phyloP scores from a whole-genome alignment of 2,888 invertebrate genomes.

The Malacosoma neustria region DNA sequence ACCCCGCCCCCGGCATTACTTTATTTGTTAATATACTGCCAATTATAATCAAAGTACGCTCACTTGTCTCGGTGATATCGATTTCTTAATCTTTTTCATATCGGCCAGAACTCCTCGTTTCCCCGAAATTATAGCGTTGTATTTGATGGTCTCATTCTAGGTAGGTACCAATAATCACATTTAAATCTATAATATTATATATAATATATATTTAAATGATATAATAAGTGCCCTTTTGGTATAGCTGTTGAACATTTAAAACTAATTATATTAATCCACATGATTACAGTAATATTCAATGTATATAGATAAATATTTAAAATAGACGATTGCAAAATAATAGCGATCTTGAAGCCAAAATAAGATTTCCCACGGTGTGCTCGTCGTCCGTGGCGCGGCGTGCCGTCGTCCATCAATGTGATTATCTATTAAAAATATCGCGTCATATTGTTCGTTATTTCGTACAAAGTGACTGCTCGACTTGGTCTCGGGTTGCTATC shows the following conservation, averaged over 20 bases:
- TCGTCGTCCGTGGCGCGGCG: conserved; percentile 33
- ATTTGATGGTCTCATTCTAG: conserved; percentile 24
- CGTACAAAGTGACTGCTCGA: conserved; percentile 64
- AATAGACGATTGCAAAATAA: conserved; percentile 58
- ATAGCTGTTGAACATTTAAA: no score
- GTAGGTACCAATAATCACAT: no score
- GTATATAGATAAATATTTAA: conserved; percentile 14
- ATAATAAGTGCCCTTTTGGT: no score
- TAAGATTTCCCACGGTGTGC: conserved; percentile 64
- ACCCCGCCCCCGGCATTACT: conserved; percentile 60
- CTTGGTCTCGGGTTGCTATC: conserved; percentile 42
- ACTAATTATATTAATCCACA: no score
- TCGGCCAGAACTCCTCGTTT: conserved; percentile 39
- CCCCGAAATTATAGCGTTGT: conserved; percentile 23
- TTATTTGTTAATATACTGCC: conserved; percentile 67
- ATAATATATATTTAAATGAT: no score
- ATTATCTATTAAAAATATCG: conserved; percentile 74
- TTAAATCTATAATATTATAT: no score
- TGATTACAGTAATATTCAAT: no score
- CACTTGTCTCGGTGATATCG: conserved; percentile 48
- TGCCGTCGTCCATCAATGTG: conserved; percentile 69
- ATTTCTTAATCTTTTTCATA: conserved; percentile 55
- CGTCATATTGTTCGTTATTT: conserved; percentile 72
- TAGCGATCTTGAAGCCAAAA: conserved; percentile 53
- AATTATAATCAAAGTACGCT: conserved; percentile 56